Evolutionary conservation across 2,888 invertebrate species (phyloP).

Genomic region (Liopterus haemorrhoidalis): DNA sequence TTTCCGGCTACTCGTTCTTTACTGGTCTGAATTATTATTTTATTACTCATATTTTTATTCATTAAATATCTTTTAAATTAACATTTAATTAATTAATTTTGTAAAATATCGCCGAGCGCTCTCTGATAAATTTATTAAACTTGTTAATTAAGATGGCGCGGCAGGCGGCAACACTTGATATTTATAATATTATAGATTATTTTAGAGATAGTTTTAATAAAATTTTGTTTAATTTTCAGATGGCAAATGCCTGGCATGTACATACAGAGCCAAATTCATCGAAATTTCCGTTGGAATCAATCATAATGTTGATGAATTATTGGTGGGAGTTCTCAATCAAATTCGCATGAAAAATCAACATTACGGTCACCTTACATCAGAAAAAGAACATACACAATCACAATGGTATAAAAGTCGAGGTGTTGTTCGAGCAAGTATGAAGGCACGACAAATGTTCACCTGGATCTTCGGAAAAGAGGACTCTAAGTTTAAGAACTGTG

Average conservation of each 20-base stretch:
- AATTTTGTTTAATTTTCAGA: constrained; percentile 56
- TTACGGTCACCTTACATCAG: constrained; percentile 38
- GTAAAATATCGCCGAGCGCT: no score
- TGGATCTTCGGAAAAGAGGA: constrained; percentile 89
- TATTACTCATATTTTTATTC: no score
- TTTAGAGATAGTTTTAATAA: no score
- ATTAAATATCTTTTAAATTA: no score
- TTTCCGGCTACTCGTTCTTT: no score
- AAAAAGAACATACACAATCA: constrained; percentile 40
- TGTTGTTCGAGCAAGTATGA: constrained; percentile 81
- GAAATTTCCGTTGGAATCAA: constrained; percentile 95
- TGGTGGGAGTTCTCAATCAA: constrained; percentile 88
- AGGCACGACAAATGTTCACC: constrained; percentile 83
- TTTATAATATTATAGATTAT: no score
- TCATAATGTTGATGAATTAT: constrained; percentile 92
- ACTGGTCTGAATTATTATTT: no score
- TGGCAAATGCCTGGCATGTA: constrained; percentile 87
- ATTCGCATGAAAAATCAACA: constrained; percentile 76
- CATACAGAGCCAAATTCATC: constrained; percentile 86
- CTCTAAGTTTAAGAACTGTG: constrained; percentile 86
- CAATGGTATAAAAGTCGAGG: constrained; percentile 84
- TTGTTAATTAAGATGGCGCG: no score
- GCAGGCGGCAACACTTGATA: no score
- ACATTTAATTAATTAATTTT: no score
- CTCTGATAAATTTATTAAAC: no score